Evolutionary conservation across 2,797 vertebrate species (phyloP), one percentile per base, ranked within the genome.

Genomic region (Aratinga solstitialis): DNA sequence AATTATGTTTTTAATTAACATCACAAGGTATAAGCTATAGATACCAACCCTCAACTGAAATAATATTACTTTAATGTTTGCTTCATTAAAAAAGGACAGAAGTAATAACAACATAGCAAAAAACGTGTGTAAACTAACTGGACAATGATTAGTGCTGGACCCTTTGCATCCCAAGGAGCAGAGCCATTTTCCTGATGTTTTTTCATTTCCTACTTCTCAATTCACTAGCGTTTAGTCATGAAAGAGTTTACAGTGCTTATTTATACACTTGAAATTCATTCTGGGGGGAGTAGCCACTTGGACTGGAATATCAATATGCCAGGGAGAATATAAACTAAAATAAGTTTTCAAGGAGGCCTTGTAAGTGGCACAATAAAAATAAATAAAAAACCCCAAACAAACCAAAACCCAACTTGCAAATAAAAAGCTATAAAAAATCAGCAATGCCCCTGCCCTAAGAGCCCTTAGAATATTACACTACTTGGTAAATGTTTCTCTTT

Each of bases 1-100:
- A 98, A 98, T 98, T 98, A 98, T 98, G 98, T 98, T 99, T 99
- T 99, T 99, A 99, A 99, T 99, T 99, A 99, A 99, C 98, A 99
- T 99, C 98, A 98, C 97, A 98, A 98, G 98, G 98, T 98, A 98
- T 98, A 97, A 97, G 96, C 95, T 97, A 98, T 97, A 98, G 97
- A 98, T 97, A 98, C 95, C 94, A 98, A 96, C 93, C 97, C 97
- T 97, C 95, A 97, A 97, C 88, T 96, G 97, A 98, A 98, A 97
- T 96, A 97, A 96, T 84, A 97, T 97, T 98, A 97, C 98, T 99
- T 99, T 99, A 98, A 99, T 99, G 98, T 99, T 98, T 98, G 97
- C 95, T 98, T 98, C 98, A 98, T 98, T 98, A 98, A 98, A 98
- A 96, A 91, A 86, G 90, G 78, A 96, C 94, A 97, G 95, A 97